These are phyloP conservation scores for Sipunculus nudus DNA, from an alignment of 2,888 invertebrate genomes.

Conservation along the genomic window DNA sequence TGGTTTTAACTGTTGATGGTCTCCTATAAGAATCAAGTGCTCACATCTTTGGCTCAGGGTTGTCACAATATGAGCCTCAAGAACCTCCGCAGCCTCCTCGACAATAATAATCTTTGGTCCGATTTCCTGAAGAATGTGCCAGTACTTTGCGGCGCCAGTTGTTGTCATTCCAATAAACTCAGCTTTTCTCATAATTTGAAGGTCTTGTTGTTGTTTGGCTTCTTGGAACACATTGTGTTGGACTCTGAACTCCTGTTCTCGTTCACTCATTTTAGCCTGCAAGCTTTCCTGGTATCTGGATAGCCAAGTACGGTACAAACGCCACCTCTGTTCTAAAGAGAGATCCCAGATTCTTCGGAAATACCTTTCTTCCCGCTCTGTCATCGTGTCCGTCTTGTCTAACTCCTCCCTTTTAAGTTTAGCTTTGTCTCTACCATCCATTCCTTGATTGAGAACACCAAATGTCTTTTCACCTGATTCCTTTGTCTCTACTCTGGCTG, in stretches of 20 bases:
- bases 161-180: slow-evolving; percentile 41
- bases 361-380: too few relatives aligned
- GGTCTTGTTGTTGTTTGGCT: slow-evolving; percentile 8
- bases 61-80: slow-evolving; percentile 43
- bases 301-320: slow-evolving; percentile 56
- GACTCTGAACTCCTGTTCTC: not conserved
- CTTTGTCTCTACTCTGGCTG: too few relatives aligned
- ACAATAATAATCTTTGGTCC: slow-evolving; percentile 33
- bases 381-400: too few relatives aligned
- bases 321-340: slow-evolving; percentile 60
- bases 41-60: slow-evolving; percentile 34
- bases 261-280: not conserved
- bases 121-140: slow-evolving; percentile 26
- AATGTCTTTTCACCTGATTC: too few relatives aligned
- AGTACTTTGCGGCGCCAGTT: slow-evolving; percentile 34
- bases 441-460: too few relatives aligned
- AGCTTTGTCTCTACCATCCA: too few relatives aligned
- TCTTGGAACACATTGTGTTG: slow-evolving; percentile 3
- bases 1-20: slow-evolving; percentile 82
- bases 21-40: slow-evolving; percentile 69
- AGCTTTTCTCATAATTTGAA: slow-evolving; percentile 21
- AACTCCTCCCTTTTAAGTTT: too few relatives aligned
- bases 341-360: too few relatives aligned
- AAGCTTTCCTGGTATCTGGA: not conserved
- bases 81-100: slow-evolving; percentile 46